Conservation (phyloP, 2,113 vertebrate genomes). For the Aegypius monachus region DNA sequence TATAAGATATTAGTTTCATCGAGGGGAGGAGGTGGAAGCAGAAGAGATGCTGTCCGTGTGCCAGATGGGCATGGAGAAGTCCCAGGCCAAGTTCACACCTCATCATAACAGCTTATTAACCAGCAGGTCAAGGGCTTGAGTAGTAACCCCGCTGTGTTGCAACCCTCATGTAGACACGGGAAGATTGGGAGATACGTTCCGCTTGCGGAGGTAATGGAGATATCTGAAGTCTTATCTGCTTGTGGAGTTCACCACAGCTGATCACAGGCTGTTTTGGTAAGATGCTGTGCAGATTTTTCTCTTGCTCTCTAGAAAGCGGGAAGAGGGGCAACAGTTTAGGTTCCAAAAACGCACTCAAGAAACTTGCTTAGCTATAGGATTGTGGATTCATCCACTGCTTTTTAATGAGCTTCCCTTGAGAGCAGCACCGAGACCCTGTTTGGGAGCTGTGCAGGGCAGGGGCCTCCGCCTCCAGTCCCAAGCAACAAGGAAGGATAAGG, state of each 20-base stretch:
- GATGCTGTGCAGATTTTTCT: neutral
- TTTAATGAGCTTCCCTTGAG: neutral
- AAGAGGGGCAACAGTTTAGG: neutral
- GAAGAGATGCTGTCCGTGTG: neutral
- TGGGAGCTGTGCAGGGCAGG: neutral
- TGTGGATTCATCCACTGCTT: neutral
- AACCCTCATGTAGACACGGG: neutral
- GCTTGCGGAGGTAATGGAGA: fast-evolving
- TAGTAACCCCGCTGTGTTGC: neutral
- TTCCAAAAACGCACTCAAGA: neutral
- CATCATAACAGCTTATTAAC: slow-evolving; percentile 3
- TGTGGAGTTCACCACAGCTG: neutral
- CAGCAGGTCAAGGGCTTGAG: neutral
- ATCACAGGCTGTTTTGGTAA: neutral
- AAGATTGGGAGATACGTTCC: neutral
- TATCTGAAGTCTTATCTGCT: neutral
- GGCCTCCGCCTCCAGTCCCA: neutral
- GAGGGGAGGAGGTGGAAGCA: neutral
- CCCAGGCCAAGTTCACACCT: neutral
- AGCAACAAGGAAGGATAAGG: neutral
- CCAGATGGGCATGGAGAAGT: neutral
- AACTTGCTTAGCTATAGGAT: neutral
- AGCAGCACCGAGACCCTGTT: neutral
- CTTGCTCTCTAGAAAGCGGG: neutral
- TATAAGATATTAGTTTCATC: neutral